Conservation (phyloP, 2,113 vertebrate genomes). For the Amblyornis subalaris region DNA sequence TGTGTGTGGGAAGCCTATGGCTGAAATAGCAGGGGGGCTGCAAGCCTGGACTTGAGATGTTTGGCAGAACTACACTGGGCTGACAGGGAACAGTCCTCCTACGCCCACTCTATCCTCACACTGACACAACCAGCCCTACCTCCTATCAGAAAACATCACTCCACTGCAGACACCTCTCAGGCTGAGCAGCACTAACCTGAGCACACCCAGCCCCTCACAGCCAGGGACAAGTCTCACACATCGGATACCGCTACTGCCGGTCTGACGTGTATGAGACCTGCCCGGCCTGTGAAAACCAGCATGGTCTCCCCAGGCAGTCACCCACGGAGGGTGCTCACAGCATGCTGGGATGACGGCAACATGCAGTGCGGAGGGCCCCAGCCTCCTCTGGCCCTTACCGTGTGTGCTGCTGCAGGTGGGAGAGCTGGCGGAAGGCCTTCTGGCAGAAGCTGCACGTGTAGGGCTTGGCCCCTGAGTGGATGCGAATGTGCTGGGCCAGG, state of each 20-base stretch:
- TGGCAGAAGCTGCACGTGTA: conserved; percentile 92
- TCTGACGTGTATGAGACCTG: background rate
- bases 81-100: conserved; percentile 10
- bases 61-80: background rate
- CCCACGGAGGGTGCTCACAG: background rate
- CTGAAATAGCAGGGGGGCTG: conserved; percentile 32
- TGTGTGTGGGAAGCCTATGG: conserved; percentile 34
- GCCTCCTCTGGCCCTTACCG: conserved; percentile 89
- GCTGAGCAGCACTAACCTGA: background rate
- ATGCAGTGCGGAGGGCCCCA: conserved; percentile 84
- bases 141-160: background rate
- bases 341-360: conserved; percentile 53
- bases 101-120: background rate
- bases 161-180: background rate
- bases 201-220: background rate
- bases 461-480: conserved; percentile 97
- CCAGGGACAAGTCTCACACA: background rate
- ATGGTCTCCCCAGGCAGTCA: background rate
- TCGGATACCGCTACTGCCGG: fast-evolving
- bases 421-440: conserved; percentile 86
- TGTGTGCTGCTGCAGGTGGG: conserved; percentile 52
- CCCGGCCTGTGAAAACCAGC: background rate
- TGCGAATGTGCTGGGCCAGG: conserved; percentile 95
- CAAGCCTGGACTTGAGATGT: conserved; percentile 20
- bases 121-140: background rate